Conservation (phyloP, 2,797 vertebrate genomes). For the Crotalus adamanteus region DNA sequence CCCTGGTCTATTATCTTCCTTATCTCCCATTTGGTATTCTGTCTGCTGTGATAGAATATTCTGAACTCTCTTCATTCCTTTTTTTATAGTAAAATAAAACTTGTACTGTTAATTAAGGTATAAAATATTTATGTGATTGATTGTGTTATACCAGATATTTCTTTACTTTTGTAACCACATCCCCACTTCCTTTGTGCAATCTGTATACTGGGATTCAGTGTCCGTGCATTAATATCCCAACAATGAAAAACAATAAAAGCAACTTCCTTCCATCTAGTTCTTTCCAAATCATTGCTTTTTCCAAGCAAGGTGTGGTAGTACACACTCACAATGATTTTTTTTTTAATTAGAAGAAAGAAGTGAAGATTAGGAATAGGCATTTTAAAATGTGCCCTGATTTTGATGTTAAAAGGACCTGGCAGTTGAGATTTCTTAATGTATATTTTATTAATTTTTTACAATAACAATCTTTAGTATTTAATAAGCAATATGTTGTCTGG, state of each 20-base stretch:
- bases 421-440: neutral
- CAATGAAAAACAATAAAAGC: neutral
- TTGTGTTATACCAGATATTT: constrained; percentile 10
- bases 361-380: neutral
- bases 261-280: neutral
- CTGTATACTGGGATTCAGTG: neutral
- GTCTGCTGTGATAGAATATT: neutral
- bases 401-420: neutral
- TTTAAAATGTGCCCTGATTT: neutral
- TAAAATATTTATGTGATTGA: neutral
- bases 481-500: no score
- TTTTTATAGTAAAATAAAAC: neutral
- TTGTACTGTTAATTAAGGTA: neutral
- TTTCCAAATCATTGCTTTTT: neutral
- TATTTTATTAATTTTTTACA: no score
- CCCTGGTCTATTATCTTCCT: neutral
- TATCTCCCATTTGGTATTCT: neutral
- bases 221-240: neutral
- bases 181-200: neutral
- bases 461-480: no score
- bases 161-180: neutral
- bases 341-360: neutral
- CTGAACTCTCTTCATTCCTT: neutral
- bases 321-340: neutral
- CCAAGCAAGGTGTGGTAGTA: neutral